phyloP scores from a whole-genome alignment of 2,113 vertebrate genomes.

The Xiphorhynchus elegans region DNA sequence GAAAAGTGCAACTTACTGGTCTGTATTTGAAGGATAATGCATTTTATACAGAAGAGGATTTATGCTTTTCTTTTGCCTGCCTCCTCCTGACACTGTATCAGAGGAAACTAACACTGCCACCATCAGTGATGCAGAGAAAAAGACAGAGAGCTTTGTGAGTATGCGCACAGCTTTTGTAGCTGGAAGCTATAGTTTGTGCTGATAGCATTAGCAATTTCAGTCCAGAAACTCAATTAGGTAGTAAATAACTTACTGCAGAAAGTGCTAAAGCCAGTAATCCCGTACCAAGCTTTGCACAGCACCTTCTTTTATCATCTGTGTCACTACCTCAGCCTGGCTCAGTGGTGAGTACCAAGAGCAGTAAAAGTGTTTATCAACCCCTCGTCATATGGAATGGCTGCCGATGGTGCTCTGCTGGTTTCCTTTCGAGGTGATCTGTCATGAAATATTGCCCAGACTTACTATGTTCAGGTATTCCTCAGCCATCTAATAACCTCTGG shows the following conservation, averaged over 20 bases:
- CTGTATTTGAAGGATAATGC: neutral
- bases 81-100: neutral
- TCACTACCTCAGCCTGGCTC: neutral
- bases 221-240: slow-evolving; percentile 15
- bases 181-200: neutral
- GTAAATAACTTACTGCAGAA: slow-evolving; percentile 32
- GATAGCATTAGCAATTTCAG: neutral
- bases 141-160: neutral
- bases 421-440: neutral
- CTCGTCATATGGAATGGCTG: neutral
- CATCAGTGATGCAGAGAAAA: neutral
- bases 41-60: neutral
- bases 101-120: neutral
- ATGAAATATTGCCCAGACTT: neutral
- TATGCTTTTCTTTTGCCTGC: neutral
- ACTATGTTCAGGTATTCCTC: neutral
- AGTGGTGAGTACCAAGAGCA: neutral
- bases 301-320: neutral
- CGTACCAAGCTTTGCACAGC: neutral
- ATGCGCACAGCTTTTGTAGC: neutral
- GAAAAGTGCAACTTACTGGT: neutral
- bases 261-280: slow-evolving; percentile 5
- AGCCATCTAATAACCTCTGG: neutral
- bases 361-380: neutral
- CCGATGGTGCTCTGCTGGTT: neutral